Conservation (phyloP, 2,797 vertebrate genomes). For the Vespertilio murinus region DNA sequence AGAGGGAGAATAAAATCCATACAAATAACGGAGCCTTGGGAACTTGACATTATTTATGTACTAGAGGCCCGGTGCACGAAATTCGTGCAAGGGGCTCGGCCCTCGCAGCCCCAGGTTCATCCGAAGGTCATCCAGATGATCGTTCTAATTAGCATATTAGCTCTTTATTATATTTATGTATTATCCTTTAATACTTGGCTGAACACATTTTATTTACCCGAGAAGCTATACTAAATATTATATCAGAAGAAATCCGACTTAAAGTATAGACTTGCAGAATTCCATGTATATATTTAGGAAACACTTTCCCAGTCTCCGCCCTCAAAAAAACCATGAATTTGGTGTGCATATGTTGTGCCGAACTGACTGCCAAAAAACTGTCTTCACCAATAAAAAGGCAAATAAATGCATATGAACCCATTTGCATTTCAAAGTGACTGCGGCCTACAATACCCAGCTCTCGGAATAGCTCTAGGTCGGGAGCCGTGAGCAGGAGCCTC, state of each 20-base stretch:
- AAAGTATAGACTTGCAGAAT: constrained; percentile 22
- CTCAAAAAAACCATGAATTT: background rate
- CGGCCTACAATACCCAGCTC: background rate
- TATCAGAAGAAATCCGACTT: constrained; percentile 50
- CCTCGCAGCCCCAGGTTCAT: too few relatives aligned
- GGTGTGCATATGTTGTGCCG: background rate
- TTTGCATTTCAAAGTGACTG: background rate
- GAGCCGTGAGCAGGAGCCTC: background rate
- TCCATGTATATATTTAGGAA: background rate
- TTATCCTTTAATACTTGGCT: constrained; percentile 31
- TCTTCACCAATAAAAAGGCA: constrained; percentile 33
- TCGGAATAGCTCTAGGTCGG: background rate
- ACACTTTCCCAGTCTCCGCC: background rate
- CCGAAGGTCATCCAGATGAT: too few relatives aligned
- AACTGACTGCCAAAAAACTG: constrained; percentile 27
- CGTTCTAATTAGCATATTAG: too few relatives aligned
- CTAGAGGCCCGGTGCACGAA: too few relatives aligned
- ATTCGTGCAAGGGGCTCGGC: too few relatives aligned
- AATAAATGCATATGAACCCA: background rate
- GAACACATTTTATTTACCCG: constrained; percentile 42
- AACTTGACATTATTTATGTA: background rate
- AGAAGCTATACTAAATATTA: constrained; percentile 34
- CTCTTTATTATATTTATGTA: too few relatives aligned
- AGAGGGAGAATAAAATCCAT: constrained; percentile 6
- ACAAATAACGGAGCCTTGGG: background rate